Evolutionary conservation across 30 jellyfish, hydroid and myxozoan species (phyloP).

Genomic region (Calvadosia cruxmelitensis): DNA sequence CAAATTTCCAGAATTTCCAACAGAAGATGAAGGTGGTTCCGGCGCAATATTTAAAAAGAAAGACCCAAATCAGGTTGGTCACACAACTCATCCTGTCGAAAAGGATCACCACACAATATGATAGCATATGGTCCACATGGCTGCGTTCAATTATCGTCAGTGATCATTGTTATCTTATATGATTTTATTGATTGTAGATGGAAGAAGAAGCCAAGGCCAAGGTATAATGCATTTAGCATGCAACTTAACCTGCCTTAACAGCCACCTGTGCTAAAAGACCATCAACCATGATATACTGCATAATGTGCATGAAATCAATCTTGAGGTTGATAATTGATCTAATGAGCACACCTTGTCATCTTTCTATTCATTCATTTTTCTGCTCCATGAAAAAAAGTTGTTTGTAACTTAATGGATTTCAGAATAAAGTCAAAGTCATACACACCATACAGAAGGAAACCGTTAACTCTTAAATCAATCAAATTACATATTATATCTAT

Average conservation of each 20-base stretch:
- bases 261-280: too few species aligned
- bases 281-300: too few species aligned
- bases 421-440: neutral
- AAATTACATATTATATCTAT: neutral
- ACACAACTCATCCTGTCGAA: too few species aligned
- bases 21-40: slow-evolving; percentile 94
- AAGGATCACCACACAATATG: neutral
- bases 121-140: neutral
- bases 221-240: too few species aligned
- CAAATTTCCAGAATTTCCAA: slow-evolving; percentile 88
- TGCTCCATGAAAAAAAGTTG: too few species aligned
- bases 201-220: slow-evolving; percentile 17
- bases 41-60: slow-evolving; percentile 64
- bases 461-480: neutral
- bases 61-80: slow-evolving; percentile 38
- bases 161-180: neutral
- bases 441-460: neutral
- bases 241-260: too few species aligned
- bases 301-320: too few species aligned
- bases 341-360: too few species aligned
- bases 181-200: neutral
- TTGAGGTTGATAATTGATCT: too few species aligned
- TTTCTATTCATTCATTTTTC: neutral
- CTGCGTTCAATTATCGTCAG: neutral
- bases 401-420: neutral